These are phyloP conservation scores for Latrodectus geometricus DNA, from an alignment of 1,140 invertebrate species.

Conservation along the genomic window DNA sequence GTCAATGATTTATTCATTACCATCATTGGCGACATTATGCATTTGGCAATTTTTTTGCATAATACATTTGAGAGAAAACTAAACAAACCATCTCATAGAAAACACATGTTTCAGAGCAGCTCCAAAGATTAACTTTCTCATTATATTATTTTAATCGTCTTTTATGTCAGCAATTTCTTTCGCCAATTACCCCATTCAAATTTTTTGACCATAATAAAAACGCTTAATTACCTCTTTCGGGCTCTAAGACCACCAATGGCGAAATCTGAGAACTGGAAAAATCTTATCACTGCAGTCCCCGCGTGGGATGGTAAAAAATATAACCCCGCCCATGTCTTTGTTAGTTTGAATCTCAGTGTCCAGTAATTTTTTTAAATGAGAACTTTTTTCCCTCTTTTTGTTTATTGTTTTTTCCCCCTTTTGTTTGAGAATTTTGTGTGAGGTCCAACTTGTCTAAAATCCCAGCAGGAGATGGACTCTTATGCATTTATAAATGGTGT, in stretches of 20 bases:
- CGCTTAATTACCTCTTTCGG: slow-evolving; percentile 23
- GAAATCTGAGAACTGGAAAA: neutral
- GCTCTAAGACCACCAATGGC: slow-evolving; percentile 23
- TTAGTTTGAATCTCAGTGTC: slow-evolving; percentile 37
- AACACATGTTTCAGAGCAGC: too few species aligned
- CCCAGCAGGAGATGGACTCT: slow-evolving; percentile 4
- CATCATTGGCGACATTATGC: too few species aligned
- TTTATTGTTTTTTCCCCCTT: slow-evolving; percentile 10
- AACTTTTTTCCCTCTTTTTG: slow-evolving; percentile 1
- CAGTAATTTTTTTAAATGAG: slow-evolving; percentile 12
- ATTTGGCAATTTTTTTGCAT: too few species aligned
- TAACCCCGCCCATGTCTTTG: slow-evolving; percentile 44
- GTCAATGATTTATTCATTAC: too few species aligned
- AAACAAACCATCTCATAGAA: too few species aligned
- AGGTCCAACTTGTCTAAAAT: neutral
- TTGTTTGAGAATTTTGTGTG: slow-evolving; percentile 7
- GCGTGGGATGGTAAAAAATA: slow-evolving; percentile 17
- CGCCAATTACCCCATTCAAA: too few species aligned
- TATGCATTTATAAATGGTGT: slow-evolving; percentile 45
- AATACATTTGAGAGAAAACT: too few species aligned
- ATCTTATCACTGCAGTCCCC: neutral
- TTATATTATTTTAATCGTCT: too few species aligned
- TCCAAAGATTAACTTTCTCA: too few species aligned
- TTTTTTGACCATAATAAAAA: too few species aligned
- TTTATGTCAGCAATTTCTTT: too few species aligned